Evolutionary conservation across 2,113 vertebrate species (phyloP).

Genomic region (Archocentrus centrarchus): DNA sequence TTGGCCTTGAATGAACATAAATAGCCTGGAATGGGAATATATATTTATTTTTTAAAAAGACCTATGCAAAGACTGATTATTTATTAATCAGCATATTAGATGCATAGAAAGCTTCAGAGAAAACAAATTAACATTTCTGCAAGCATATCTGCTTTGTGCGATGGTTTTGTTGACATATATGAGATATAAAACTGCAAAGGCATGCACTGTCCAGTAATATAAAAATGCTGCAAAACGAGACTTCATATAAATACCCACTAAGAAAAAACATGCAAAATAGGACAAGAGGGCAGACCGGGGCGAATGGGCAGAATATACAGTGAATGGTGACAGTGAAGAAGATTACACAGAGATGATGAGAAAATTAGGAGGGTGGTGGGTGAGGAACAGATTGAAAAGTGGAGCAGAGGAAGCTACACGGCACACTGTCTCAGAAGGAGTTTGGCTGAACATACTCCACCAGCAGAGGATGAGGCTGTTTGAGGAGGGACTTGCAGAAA

Average conservation of each 20-base stretch:
- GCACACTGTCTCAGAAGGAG: slow-evolving; percentile 53
- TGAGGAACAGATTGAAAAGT: slow-evolving; percentile 59
- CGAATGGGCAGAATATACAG: neutral
- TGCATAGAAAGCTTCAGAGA: neutral
- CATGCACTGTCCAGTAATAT: neutral
- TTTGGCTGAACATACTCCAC: slow-evolving; percentile 31
- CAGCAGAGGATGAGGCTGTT: slow-evolving; percentile 20
- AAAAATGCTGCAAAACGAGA: accelerated
- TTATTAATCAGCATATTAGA: neutral
- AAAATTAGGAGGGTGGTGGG: slow-evolving; percentile 10
- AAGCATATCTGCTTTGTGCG: neutral
- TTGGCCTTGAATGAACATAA: slow-evolving; percentile 9
- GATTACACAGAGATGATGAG: slow-evolving; percentile 33
- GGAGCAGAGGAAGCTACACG: slow-evolving; percentile 63
- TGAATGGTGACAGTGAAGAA: neutral
- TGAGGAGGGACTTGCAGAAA: slow-evolving; percentile 35
- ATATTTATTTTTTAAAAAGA: neutral
- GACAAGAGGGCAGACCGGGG: neutral
- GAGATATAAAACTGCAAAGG: neutral
- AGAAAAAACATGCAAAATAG: slow-evolving; percentile 7
- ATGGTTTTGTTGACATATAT: neutral
- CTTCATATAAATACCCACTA: neutral
- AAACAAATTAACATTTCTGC: neutral
- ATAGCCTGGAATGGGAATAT: neutral
- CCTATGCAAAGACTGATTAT: neutral